These are phyloP conservation scores for Sesamia nonagrioides DNA, from an alignment of 1,140 invertebrate species.

Conservation along the genomic window DNA sequence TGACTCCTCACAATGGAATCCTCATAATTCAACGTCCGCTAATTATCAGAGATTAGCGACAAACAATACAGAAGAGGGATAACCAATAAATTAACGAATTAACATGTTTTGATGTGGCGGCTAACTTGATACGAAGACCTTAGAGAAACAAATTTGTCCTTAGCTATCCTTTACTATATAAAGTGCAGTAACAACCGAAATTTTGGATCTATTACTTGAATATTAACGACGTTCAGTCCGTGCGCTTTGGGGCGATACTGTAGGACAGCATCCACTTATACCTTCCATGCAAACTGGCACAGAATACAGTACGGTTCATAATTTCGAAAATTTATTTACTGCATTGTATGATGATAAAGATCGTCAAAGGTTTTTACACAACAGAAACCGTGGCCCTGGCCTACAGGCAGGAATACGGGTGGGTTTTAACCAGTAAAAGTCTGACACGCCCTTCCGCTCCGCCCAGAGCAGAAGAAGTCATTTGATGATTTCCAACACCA, in stretches of 20 bases:
- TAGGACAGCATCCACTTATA: slow-evolving; percentile 18
- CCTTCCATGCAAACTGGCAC: slow-evolving; percentile 10
- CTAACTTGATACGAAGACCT: slow-evolving; percentile 20
- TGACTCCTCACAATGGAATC: background rate
- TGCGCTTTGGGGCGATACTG: slow-evolving; percentile 19
- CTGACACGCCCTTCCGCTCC: background rate
- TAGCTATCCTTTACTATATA: slow-evolving; percentile 4
- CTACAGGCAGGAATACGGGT: too few species aligned
- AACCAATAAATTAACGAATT: slow-evolving; percentile 4
- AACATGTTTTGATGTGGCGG: slow-evolving; percentile 1
- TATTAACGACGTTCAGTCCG: slow-evolving; percentile 28
- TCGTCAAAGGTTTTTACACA: slow-evolving; percentile 10
- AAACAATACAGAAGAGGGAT: slow-evolving; percentile 16
- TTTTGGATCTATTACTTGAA: slow-evolving; percentile 22
- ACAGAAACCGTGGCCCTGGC: too few species aligned
- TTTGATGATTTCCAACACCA: too few species aligned
- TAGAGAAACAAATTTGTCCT: slow-evolving; percentile 2
- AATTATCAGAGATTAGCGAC: slow-evolving; percentile 25
- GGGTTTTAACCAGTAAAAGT: too few species aligned
- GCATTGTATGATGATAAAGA: slow-evolving; percentile 2
- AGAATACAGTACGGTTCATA: slow-evolving; percentile 10
- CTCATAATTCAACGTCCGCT: slow-evolving; percentile 35
- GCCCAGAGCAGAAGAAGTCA: too few species aligned
- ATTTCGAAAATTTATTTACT: slow-evolving; percentile 23
- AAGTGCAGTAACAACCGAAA: slow-evolving; percentile 16